Evolutionary conservation across 2,797 vertebrate genomes (phyloP), one percentile per base, ranked within the genome.

Genomic region (Amblyopsis hoosieri): DNA sequence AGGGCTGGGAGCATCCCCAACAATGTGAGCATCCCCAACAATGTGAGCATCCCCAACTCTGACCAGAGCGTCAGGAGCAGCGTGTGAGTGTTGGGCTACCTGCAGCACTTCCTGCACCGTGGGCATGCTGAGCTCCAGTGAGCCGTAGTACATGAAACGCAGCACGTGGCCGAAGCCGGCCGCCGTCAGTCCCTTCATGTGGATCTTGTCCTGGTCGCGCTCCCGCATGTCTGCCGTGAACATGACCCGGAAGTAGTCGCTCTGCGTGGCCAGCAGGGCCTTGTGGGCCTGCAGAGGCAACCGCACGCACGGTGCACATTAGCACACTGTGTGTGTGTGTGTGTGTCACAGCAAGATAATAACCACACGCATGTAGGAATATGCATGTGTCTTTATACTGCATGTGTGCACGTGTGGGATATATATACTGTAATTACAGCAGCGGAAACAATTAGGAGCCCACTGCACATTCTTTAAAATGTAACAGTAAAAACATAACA

Each of bases 211-310:
- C 94, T 99, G 97, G 93, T 99, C 97, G 70, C 97, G 89, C 88
- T 99, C 97, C 72, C 97, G 91, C 97, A 99, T 99, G 91, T 99
- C 97, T 2, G 97, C 97, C 4, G 97, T 99, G 90, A 99, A 99
- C 97, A 99, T 99, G 76, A 99, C 97, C 88, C 97, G 94, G 93
- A 99, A 99, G 90, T 99, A 99, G 91, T 99, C 97, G 80, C 97
- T 99, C 93, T 99, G 97, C 8, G 97, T 99, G 82, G 97, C 97
- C 93, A 99, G 92, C 54, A 99, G 93, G 33, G 97, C 97, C 93
- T 99, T 99, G 93, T 99, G 97, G 69, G 97, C 97, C 93, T 99
- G 94, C 90, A 94, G 95, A 60, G 75, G 37, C n/a, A 56, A 37
- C 6, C 4, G 23, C 23, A 11, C 12, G 5, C 19, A n/a, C 50